phyloP scores from a whole-genome alignment of 2,888 invertebrate genomes.

The Nephrotoma flavescens region DNA sequence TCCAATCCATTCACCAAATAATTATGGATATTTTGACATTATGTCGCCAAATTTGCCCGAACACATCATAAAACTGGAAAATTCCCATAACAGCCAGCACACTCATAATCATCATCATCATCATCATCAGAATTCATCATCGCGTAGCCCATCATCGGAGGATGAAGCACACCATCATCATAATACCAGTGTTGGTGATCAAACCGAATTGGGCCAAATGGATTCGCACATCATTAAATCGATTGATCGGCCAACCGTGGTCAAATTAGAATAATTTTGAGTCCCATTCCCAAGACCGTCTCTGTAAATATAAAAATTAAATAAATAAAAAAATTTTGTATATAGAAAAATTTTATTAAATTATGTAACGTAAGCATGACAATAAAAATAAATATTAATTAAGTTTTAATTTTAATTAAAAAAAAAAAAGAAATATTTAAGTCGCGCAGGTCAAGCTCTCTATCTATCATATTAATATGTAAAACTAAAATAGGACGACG shows the following conservation, averaged over 20 bases:
- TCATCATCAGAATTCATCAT: constrained; percentile 16
- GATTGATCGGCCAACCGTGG: constrained; percentile 26
- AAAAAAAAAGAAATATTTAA: not conserved
- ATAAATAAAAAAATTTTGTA: not conserved
- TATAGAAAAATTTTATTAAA: not conserved
- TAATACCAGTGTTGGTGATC: constrained; percentile 10
- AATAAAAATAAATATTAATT: not conserved
- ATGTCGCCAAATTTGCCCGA: constrained; percentile 10
- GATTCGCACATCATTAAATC: constrained; percentile 9
- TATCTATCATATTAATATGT: not conserved
- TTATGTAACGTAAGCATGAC: not conserved
- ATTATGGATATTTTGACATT: constrained; percentile 14
- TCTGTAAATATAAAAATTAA: not conserved
- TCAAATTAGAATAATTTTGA: constrained; percentile 25
- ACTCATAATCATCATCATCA: constrained; percentile 13
- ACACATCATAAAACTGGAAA: constrained; percentile 17
- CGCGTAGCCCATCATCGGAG: constrained; percentile 25
- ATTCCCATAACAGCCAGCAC: not conserved
- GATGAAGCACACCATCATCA: constrained; percentile 15
- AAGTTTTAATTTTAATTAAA: not conserved
- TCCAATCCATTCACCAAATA: constrained; percentile 16
- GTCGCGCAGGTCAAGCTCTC: not conserved
- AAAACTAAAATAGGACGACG: not conserved
- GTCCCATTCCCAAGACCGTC: not conserved
- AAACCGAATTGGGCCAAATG: constrained; percentile 4